Evolutionary conservation across 2,888 invertebrate genomes (phyloP).

Genomic region (Phasia obesa): DNA sequence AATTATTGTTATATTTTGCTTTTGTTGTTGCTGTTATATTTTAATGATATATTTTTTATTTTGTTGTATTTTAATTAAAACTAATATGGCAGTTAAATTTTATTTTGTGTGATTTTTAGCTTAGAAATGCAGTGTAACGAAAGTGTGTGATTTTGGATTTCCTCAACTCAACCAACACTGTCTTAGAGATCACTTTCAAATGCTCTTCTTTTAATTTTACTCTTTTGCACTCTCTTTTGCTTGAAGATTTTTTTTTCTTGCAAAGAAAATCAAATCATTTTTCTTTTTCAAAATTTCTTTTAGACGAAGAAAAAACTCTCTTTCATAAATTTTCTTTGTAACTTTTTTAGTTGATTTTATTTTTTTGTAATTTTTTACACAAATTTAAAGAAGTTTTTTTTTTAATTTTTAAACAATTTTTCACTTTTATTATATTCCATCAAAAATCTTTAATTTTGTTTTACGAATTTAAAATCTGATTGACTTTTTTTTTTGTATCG

Average conservation of each 20-base stretch:
- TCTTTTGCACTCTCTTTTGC: constrained; percentile 30
- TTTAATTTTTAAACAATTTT: constrained; percentile 11
- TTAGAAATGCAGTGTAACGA: constrained; percentile 31
- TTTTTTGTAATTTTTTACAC: constrained; percentile 16
- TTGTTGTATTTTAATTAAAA: constrained; percentile 36
- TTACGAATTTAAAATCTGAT: constrained; percentile 43
- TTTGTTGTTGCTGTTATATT: constrained; percentile 4
- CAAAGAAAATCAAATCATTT: constrained; percentile 8
- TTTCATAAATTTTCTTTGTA: neutral
- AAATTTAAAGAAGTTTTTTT: constrained; percentile 7
- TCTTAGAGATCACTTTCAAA: constrained; percentile 61
- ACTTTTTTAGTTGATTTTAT: neutral
- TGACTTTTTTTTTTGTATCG: constrained; percentile 50
- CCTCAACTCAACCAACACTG: constrained; percentile 10
- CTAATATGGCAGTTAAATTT: constrained; percentile 65
- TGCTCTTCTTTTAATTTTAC: constrained; percentile 47
- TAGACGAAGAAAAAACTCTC: neutral
- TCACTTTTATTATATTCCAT: neutral
- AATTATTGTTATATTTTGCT: constrained; percentile 14
- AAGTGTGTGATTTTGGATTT: constrained; percentile 18
- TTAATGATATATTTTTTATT: constrained; percentile 32
- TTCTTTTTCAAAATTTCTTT: constrained; percentile 1
- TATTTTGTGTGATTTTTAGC: constrained; percentile 22
- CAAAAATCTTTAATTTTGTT: constrained; percentile 14
- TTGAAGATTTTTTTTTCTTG: neutral